Conservation (phyloP, 2,888 invertebrate species). For the Leucophora obtusa region DNA sequence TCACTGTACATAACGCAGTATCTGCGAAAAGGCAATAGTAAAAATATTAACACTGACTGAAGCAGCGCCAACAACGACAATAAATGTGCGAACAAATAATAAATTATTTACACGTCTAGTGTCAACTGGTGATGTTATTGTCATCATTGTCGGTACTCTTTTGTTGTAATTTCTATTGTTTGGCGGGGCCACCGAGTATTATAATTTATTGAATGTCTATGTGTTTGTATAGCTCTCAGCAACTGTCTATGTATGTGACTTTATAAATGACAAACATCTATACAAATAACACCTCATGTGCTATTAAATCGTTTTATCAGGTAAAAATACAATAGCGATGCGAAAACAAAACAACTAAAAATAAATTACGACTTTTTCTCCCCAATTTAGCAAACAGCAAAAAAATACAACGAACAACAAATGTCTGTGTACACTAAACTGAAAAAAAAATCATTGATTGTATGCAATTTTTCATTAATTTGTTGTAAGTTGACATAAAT, state of each 20-base stretch:
- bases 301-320: conserved; percentile 22
- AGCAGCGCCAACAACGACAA: conserved; percentile 7
- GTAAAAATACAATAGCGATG: conserved; percentile 10
- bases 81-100: conserved; percentile 64
- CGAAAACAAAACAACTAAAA: neutral
- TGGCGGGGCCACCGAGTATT: neutral
- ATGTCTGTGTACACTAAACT: conserved; percentile 20
- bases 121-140: conserved; percentile 60
- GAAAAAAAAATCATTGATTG: conserved; percentile 30
- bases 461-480: conserved; percentile 52
- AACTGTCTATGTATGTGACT: too few relatives aligned
- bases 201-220: neutral
- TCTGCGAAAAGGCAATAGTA: conserved; percentile 4
- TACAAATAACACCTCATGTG: neutral
- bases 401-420: conserved; percentile 3
- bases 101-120: conserved; percentile 65
- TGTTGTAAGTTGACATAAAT: conserved; percentile 50
- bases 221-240: too few relatives aligned
- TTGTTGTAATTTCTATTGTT: conserved; percentile 50
- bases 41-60: neutral
- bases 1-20: too few relatives aligned
- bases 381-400: conserved; percentile 20
- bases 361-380: conserved; percentile 33
- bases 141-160: conserved; percentile 33
- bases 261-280: neutral